Evolutionary conservation across 2,888 invertebrate species (phyloP), one percentile per base, ranked within the genome.

Genomic region (Cryptus viduatorius): DNA sequence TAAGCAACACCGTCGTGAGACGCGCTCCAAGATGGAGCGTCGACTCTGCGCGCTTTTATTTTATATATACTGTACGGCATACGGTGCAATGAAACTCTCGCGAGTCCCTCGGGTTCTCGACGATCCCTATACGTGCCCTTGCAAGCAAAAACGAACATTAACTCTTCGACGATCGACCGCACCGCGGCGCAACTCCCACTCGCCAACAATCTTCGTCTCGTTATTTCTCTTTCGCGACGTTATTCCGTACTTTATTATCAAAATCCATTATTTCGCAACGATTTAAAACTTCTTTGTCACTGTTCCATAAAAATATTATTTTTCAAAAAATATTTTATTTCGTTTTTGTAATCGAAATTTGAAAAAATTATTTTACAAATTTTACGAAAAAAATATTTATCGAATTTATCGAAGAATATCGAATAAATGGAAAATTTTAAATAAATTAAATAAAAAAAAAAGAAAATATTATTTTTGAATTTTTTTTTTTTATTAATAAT

Each of bases 191-290:
- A 73, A 59, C 83, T 80, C 76, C 65, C 79, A 71, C 65, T 65
- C 71, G 76, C 77, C 50, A 69, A 24, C 56, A 65, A 75, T 78
- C 81, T 56, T 79, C 82, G 73, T 75, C 84, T 79, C 81, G 78
- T 24, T 56, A 24, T 53, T 81, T 81, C 73, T 84, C 77, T 73
- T 72, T 69, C 48, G 61, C 76, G 64, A 64, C 82, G 73, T 65
- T 69, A 44, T 73, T 31, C 78, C 53, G 46, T 44, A n/a, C 42
- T n/a, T 71, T 76, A 76, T 76, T 69, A 67, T 16, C 31, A 37
- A 44, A 37, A 5, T 37, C 59, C 37, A 73, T 31, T 75, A 69
- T 69, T 46, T 53, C 61, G 5, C 31, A 29, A 61, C 3, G 1
- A 12, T 5, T 7, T 29, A 14, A 61, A 1, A 4, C 0, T 59